Percentiles rank a stretch among this genome's conserved stretches.
These are phyloP conservation scores for Papilio aristodemus DNA, from an alignment of 1,140 invertebrate genomes.

Conservation along the genomic window DNA sequence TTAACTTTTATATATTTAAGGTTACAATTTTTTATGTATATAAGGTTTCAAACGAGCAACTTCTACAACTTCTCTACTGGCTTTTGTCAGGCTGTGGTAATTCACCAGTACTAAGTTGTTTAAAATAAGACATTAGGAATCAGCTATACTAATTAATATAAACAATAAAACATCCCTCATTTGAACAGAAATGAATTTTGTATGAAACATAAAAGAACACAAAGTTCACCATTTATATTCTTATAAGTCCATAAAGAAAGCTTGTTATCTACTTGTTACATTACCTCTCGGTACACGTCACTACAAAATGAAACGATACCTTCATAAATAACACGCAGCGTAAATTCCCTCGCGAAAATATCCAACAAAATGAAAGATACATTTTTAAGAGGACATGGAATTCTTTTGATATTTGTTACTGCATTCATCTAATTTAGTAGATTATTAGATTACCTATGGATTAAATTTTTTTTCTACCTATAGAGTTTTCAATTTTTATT, in stretches of 20 bases:
- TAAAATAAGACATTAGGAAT: too few species aligned
- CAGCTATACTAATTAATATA: not conserved
- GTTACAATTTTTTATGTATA: too few species aligned
- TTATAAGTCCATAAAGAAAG: slow-evolving; percentile 2
- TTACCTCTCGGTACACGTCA: not conserved
- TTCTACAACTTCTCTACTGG: too few species aligned
- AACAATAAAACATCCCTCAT: not conserved
- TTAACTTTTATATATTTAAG: too few species aligned
- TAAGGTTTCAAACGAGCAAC: too few species aligned
- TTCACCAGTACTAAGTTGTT: too few species aligned
- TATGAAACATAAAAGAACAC: not conserved
- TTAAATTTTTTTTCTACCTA: too few species aligned
- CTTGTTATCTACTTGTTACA: slow-evolving; percentile 13
- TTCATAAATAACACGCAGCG: slow-evolving; percentile 5
- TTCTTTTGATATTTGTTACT: not conserved
- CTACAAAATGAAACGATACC: not conserved
- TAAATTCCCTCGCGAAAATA: not conserved
- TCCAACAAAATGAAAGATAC: slow-evolving; percentile 2
- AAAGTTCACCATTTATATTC: not conserved
- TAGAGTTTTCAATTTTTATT: too few species aligned
- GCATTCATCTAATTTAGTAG: not conserved
- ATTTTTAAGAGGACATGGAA: not conserved
- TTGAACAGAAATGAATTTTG: too few species aligned
- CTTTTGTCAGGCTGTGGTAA: too few species aligned
- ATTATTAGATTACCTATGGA: not conserved